phyloP scores from a whole-genome alignment of 2,888 invertebrate species.

The Trissonchulus latispiculum region DNA sequence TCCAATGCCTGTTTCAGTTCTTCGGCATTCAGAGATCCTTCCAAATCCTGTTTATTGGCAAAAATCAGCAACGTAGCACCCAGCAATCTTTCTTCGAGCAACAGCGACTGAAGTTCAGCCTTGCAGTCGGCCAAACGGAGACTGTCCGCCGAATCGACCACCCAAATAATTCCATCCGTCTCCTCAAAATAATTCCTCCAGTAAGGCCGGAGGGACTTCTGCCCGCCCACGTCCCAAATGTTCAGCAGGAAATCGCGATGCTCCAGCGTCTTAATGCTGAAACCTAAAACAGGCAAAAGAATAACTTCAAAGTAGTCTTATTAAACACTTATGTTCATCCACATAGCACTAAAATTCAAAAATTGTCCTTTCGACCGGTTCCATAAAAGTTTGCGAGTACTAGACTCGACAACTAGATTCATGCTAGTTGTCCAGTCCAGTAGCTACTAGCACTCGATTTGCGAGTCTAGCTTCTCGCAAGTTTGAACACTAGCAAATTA shows the following conservation, averaged over 20 bases:
- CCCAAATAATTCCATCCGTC: constrained; percentile 94
- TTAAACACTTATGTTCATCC: too few species aligned
- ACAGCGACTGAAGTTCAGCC: constrained; percentile 21
- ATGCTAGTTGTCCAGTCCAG: too few species aligned
- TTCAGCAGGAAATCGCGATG: constrained; percentile 75
- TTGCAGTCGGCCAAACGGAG: constrained; percentile 71
- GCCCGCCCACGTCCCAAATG: constrained; percentile 99
- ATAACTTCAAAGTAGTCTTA: too few species aligned
- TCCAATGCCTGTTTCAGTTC: constrained; percentile 72
- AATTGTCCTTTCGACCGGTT: too few species aligned
- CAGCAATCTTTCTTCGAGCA: background rate
- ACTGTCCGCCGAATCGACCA: constrained; percentile 93
- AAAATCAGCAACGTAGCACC: constrained; percentile 69
- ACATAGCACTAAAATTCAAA: too few species aligned
- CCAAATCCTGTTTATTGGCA: constrained; percentile 80
- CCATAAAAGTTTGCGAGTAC: too few species aligned
- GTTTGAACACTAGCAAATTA: too few species aligned
- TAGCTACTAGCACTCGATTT: too few species aligned
- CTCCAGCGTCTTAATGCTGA: constrained; percentile 67
- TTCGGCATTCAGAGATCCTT: constrained; percentile 70
- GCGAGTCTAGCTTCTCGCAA: too few species aligned
- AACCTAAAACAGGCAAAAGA: background rate
- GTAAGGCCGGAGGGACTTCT: constrained; percentile 88
- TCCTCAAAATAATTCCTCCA: constrained; percentile 99
- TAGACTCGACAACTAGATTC: too few species aligned